Evolutionary conservation across 2,888 invertebrate genomes (phyloP).

Genomic region (Luffia ferchaultella): DNA sequence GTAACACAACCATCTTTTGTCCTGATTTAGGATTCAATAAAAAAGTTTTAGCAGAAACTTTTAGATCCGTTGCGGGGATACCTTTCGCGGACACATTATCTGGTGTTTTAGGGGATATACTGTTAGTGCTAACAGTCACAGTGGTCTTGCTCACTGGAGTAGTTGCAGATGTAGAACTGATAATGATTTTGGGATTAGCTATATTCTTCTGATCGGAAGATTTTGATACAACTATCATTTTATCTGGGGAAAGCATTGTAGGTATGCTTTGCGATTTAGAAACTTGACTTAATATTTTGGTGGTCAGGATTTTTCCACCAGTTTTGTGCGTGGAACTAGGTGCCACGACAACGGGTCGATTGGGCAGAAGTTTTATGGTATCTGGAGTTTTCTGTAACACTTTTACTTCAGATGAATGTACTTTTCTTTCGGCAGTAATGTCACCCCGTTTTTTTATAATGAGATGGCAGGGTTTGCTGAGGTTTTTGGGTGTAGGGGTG

Average conservation of each 20-base stretch:
- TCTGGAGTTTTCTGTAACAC: conserved; percentile 48
- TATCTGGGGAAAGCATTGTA: conserved; percentile 34
- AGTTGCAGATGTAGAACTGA: conserved; percentile 35
- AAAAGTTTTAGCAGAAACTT: conserved; percentile 56
- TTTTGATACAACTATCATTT: conserved; percentile 58
- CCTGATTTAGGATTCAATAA: conserved; percentile 57
- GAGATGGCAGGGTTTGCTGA: conserved; percentile 44
- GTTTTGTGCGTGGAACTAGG: conserved; percentile 41
- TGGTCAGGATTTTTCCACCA: conserved; percentile 44
- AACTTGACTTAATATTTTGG: conserved; percentile 48
- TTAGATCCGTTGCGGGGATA: conserved; percentile 54
- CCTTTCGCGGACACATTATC: conserved; percentile 52
- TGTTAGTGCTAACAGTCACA: conserved; percentile 30
- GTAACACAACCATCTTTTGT: conserved; percentile 59
- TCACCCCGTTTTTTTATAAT: conserved; percentile 47
- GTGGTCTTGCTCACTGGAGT: conserved; percentile 29
- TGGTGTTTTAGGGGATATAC: conserved; percentile 31
- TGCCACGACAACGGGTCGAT: conserved; percentile 46
- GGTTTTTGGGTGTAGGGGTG: conserved; percentile 35
- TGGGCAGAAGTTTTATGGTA: conserved; percentile 46
- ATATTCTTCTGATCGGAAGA: conserved; percentile 33
- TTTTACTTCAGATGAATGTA: conserved; percentile 49
- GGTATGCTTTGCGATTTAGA: conserved; percentile 31
- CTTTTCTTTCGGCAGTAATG: conserved; percentile 34
- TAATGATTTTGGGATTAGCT: conserved; percentile 42